Conservation (phyloP, 37 sponge, comb jelly and placozoan species). For the Petrosia ficiformis region DNA sequence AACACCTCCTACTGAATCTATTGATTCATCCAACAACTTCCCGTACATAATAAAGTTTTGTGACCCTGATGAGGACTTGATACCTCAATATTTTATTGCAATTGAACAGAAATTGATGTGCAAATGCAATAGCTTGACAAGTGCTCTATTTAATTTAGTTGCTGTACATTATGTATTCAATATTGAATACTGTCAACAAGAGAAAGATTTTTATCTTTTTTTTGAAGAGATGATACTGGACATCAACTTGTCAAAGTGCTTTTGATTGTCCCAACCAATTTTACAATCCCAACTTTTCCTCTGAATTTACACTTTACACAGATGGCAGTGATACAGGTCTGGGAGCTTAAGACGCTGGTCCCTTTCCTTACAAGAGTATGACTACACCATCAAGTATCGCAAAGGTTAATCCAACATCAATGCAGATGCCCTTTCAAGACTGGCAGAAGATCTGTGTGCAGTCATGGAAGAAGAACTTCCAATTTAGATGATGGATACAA, state of each 20-base stretch:
- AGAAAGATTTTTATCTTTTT: no score
- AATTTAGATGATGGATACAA: slow-evolving; percentile 8
- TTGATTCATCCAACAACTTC: no score
- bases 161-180: no score
- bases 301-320: background rate
- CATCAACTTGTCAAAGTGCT: slow-evolving; percentile 10
- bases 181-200: no score
- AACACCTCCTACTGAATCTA: no score
- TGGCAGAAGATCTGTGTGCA: background rate
- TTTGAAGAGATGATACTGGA: no score
- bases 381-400: background rate
- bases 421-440: slow-evolving; percentile 21
- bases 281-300: slow-evolving; percentile 2
- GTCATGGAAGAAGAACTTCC: background rate
- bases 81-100: no score
- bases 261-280: slow-evolving; percentile 13
- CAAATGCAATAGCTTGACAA: no score
- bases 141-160: no score
- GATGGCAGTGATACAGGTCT: slow-evolving; percentile 14
- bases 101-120: no score
- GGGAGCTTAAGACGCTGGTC: slow-evolving; percentile 34
- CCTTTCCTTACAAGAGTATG: slow-evolving; percentile 27
- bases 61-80: no score
- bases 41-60: no score
- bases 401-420: slow-evolving; percentile 21